These are phyloP conservation scores for Tachycineta bicolor DNA, from an alignment of 2,113 vertebrate species.

Conservation along the genomic window DNA sequence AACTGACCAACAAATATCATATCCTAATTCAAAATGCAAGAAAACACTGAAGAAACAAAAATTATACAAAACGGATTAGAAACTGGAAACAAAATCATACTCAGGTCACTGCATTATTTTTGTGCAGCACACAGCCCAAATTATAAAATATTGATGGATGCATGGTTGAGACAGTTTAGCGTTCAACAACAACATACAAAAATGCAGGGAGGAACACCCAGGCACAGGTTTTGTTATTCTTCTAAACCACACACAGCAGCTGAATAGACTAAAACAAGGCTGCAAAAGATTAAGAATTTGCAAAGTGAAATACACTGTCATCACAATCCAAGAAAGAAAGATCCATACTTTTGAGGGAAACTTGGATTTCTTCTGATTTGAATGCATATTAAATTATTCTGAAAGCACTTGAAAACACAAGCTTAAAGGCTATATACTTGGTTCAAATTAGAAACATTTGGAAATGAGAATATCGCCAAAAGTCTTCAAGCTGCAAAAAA, in stretches of 20 bases:
- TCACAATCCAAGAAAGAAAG: neutral
- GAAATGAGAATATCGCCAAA: neutral
- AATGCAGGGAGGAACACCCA: neutral
- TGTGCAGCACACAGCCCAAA: neutral
- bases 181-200: neutral
- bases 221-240: neutral
- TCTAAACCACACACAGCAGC: neutral
- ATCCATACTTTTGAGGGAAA: neutral
- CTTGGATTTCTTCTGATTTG: neutral
- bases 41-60: neutral
- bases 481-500: neutral
- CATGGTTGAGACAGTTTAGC: neutral
- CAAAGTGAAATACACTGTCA: neutral
- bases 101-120: neutral
- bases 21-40: neutral
- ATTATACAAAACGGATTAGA: neutral
- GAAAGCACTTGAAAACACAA: neutral
- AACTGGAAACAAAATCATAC: neutral
- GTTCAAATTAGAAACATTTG: neutral
- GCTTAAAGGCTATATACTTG: neutral
- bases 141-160: neutral
- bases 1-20: neutral
- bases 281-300: neutral
- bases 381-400: neutral
- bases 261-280: neutral